Evolutionary conservation across 1,140 invertebrate species (phyloP).

Genomic region (Aphis craccivora): DNA sequence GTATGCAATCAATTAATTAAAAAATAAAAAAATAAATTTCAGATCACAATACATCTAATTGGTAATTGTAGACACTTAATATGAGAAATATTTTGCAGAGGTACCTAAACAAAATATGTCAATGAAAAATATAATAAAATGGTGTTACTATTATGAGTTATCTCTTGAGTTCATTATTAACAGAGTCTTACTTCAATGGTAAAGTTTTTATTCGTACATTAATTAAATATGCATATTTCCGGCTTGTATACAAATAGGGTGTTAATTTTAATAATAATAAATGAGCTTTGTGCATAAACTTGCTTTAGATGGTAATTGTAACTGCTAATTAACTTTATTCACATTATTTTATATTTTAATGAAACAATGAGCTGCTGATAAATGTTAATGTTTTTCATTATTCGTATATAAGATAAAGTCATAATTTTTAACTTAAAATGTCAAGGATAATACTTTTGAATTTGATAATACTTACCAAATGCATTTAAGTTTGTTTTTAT

Average conservation of each 20-base stretch:
- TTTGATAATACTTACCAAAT: not conserved
- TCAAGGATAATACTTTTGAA: constrained; percentile 1
- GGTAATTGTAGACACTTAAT: not conserved
- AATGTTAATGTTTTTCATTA: constrained; percentile 30
- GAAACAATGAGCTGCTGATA: constrained; percentile 9
- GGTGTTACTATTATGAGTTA: not conserved
- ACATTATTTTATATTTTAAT: constrained; percentile 39
- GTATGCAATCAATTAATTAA: too few species aligned
- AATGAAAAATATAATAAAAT: not conserved
- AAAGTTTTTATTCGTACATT: constrained; percentile 6
- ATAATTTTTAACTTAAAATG: not conserved
- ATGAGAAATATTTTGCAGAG: not conserved
- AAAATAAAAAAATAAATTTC: not conserved
- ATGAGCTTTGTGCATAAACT: constrained; percentile 17
- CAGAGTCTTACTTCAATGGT: constrained; percentile 1
- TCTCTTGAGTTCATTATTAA: constrained; percentile 1
- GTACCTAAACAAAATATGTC: not conserved
- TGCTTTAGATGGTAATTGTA: constrained; percentile 21
- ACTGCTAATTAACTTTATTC: constrained; percentile 38
- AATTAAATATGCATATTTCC: constrained; percentile 26
- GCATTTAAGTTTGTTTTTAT: not conserved
- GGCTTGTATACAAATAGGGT: not conserved
- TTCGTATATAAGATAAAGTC: not conserved
- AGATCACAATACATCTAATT: not conserved
- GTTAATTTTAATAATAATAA: constrained; percentile 42